A percentile compares a stretch with the other conserved stretches of the same genome.
Conservation (phyloP, 1,140 invertebrate genomes). For the Heliconius hewitsoni region DNA sequence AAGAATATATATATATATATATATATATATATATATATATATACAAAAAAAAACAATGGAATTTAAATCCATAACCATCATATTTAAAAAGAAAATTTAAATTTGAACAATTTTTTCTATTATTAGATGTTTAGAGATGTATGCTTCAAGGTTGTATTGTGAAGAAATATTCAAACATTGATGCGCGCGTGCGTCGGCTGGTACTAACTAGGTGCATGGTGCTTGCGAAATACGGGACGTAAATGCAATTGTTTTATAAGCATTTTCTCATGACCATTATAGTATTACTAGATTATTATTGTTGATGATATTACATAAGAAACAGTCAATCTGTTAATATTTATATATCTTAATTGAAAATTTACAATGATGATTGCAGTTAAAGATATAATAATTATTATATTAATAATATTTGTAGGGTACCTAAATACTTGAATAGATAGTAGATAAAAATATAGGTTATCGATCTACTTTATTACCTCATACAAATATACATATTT, state of each 20-base stretch:
- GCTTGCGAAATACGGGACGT: slow-evolving; percentile 21
- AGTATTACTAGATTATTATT: not conserved
- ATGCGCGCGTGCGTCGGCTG: not conserved
- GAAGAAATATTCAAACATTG: not conserved
- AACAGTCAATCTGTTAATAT: no score
- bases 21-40: no score
- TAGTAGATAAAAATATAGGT: slow-evolving; percentile 9
- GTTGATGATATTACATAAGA: not conserved
- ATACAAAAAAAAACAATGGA: no score
- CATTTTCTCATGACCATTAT: slow-evolving; percentile 30
- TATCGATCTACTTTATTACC: not conserved
- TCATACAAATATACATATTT: not conserved
- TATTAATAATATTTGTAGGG: not conserved
- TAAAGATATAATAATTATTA: not conserved
- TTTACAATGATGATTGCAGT: not conserved
- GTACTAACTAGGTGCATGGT: not conserved
- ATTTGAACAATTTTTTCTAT: not conserved
- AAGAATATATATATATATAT: no score
- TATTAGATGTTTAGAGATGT: not conserved
- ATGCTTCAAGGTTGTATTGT: not conserved
- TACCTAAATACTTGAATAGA: slow-evolving; percentile 3
- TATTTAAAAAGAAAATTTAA: not conserved
- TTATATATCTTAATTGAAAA: not conserved
- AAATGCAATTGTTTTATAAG: slow-evolving; percentile 29
- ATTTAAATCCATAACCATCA: no score